Evolutionary conservation across 2,888 invertebrate genomes (phyloP), one percentile per base, ranked within the genome.

Genomic region (Pollenia amentaria): DNA sequence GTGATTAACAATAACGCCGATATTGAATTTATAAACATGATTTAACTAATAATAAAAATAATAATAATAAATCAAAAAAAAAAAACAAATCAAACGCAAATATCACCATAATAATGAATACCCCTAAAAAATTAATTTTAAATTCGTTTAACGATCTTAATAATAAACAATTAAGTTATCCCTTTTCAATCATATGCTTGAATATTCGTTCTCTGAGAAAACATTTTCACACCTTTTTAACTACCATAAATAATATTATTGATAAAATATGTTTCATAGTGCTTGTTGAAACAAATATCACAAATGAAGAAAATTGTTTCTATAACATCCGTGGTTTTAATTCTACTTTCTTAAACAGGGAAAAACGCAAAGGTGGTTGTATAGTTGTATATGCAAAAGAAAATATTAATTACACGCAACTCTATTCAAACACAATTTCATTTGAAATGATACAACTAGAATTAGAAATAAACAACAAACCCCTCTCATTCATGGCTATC

Each of bases 281-380:
- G 10, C 73, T 75, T 21, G 44, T 48, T 12, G 75, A 75, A 75
- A 75, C 62, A 9, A 62, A 75, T 10, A 60, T 73, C 6, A 18
- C 44, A 3, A 46, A 73, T 60, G 21, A 73, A 40, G 73, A 73
- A 57, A 46, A 44, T 18, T 2, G 10, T 10, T 42, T 73, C 1
- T 73, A 42, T 42, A 9, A 55, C 8, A 60, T 73, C 44, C 2
- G 62, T 10, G 75, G 75, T 21, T 75, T 62, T 38, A 75, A 75
- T 21, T 42, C 73, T 8, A 29, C 14, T 2, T 73, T 73, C 42
- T 44, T 60, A 60, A 60, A 60, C 44, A 73, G 60, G 18, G 73
- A 46, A 40, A 38, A 46, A 12, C 10, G 16, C n/a, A 62, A 44
- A 48, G 62, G 62, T 6, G 62, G 75, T 3, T 48, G 75, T 46